Evolutionary conservation across 2,888 invertebrate genomes (phyloP).

Genomic region (Xanthorhoe spadicearia): DNA sequence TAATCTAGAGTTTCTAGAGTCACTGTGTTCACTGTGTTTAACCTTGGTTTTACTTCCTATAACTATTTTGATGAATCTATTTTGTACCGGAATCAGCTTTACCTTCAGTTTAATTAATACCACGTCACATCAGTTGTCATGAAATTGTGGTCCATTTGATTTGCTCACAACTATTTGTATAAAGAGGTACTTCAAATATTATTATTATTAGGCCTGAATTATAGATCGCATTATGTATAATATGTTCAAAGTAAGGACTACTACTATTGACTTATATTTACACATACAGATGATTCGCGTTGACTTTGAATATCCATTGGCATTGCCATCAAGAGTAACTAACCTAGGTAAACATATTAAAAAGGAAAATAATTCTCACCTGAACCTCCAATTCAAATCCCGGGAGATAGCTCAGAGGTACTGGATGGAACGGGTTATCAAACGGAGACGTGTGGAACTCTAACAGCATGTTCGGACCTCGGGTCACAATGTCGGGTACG

Average conservation of each 20-base stretch:
- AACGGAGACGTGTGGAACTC: slow-evolving; percentile 93
- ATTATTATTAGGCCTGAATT: too few relatives aligned
- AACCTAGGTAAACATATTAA: neutral
- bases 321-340: too few relatives aligned
- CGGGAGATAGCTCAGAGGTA: slow-evolving; percentile 90
- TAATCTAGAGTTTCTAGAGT: slow-evolving; percentile 27
- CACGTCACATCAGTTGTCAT: too few relatives aligned
- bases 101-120: too few relatives aligned
- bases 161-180: neutral
- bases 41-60: slow-evolving; percentile 17
- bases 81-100: too few relatives aligned
- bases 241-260: too few relatives aligned
- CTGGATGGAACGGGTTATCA: slow-evolving; percentile 92
- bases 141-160: neutral
- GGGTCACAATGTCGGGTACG: slow-evolving; percentile 91
- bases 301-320: too few relatives aligned
- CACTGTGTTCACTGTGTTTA: slow-evolving; percentile 35
- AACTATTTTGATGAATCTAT: too few relatives aligned
- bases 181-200: too few relatives aligned
- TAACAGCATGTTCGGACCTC: slow-evolving; percentile 90
- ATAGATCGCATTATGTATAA: too few relatives aligned
- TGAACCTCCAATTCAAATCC: slow-evolving; percentile 93
- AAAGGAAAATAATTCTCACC: slow-evolving; percentile 70
- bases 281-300: too few relatives aligned
- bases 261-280: too few relatives aligned